These are phyloP conservation scores for Euwallacea fornicatus DNA, from an alignment of 1,140 invertebrate species.

Conservation along the genomic window DNA sequence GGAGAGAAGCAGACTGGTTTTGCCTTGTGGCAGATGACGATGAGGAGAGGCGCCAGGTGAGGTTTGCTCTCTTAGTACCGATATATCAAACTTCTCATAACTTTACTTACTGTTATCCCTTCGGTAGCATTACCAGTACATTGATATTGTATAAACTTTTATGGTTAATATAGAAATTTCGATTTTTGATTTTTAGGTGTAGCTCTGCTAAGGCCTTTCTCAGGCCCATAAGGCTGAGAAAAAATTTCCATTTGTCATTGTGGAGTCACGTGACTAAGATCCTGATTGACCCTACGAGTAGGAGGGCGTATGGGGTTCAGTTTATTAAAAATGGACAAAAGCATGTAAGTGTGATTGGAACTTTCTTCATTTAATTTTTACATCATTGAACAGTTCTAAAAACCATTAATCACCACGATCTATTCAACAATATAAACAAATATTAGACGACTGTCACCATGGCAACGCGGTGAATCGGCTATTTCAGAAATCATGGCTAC, in stretches of 20 bases:
- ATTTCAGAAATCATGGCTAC: no score
- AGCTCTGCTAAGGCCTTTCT: conserved; percentile 81
- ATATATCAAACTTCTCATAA: conserved; percentile 3
- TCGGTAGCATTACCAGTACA: not conserved
- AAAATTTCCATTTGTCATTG: conserved; percentile 74
- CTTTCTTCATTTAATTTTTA: not conserved
- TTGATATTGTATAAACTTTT: no score
- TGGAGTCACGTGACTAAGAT: conserved; percentile 77
- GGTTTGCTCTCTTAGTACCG: not conserved
- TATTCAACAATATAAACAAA: no score
- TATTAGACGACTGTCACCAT: no score
- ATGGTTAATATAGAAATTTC: no score
- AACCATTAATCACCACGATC: no score
- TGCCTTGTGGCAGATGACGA: conserved; percentile 79
- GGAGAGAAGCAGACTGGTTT: conserved; percentile 81
- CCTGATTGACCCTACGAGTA: conserved; percentile 70
- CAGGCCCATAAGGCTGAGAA: conserved; percentile 69
- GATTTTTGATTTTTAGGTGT: conserved; percentile 52
- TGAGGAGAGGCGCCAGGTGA: conserved; percentile 69
- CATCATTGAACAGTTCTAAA: no score
- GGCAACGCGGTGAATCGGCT: no score
- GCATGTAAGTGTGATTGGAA: conserved; percentile 53
- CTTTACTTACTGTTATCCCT: not conserved
- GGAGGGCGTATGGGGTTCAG: conserved; percentile 75
- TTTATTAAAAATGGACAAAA: conserved; percentile 69